A percentile compares a stretch with the other conserved stretches of the same genome.
phyloP scores from a whole-genome alignment of 2,797 vertebrate genomes.

The Diplodus puntazzo region DNA sequence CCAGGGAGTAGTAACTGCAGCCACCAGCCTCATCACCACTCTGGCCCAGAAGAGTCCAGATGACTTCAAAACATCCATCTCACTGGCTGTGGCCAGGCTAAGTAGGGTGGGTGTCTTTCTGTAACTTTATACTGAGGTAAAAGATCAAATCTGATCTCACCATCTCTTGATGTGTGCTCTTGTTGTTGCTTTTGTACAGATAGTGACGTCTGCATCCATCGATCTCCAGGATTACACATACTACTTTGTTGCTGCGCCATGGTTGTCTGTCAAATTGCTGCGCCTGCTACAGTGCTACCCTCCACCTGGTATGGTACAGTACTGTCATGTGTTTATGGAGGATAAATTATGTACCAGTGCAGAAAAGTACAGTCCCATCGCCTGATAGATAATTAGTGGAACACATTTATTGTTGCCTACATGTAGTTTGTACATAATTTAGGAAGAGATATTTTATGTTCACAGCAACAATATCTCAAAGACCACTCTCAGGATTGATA shows the following conservation, averaged over 20 bases:
- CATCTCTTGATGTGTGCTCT: background rate
- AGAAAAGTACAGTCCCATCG: background rate
- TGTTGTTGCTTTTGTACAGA: constrained; percentile 78
- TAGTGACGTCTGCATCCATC: constrained; percentile 94
- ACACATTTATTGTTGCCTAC: background rate
- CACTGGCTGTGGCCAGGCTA: constrained; percentile 92
- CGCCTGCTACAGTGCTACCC: constrained; percentile 96
- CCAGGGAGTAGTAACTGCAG: constrained; percentile 93
- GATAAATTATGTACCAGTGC: background rate
- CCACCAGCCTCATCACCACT: constrained; percentile 92
- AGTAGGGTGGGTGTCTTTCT: constrained; percentile 87
- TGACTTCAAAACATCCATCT: constrained; percentile 95
- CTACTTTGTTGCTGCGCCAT: constrained; percentile 97
- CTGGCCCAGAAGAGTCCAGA: constrained; percentile 95
- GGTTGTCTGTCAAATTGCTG: constrained; percentile 95
- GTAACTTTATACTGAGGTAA: background rate
- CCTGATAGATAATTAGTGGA: background rate
- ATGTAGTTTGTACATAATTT: background rate
- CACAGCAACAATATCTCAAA: background rate
- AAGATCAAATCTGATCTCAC: background rate
- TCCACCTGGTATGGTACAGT: constrained; percentile 83
- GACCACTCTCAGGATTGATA: background rate
- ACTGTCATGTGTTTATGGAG: background rate
- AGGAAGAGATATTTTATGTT: too few species aligned
- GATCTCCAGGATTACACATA: constrained; percentile 99